Evolutionary conservation across 2,113 vertebrate genomes (phyloP).

Genomic region (Dipodomys spectabilis): DNA sequence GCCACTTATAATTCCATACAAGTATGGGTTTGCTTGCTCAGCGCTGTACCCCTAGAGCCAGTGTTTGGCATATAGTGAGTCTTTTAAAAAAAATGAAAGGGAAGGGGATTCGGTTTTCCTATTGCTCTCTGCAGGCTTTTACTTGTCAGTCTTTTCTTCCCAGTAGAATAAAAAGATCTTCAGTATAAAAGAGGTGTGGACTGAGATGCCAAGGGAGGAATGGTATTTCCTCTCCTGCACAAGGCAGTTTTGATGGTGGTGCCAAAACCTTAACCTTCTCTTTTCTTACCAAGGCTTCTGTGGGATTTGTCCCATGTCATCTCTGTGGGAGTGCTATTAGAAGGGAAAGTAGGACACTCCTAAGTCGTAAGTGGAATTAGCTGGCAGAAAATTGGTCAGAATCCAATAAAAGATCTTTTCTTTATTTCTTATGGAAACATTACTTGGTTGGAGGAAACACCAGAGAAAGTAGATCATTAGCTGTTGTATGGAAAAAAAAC

Average conservation of each 20-base stretch:
- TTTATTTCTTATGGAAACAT: constrained; percentile 61
- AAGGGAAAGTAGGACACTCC: constrained; percentile 54
- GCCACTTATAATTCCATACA: not conserved
- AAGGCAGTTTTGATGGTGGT: not conserved
- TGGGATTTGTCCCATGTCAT: constrained; percentile 12
- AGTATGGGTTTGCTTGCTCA: not conserved
- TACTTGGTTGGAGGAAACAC: constrained; percentile 41
- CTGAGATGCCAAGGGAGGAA: not conserved
- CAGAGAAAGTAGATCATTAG: not conserved
- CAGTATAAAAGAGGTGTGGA: not conserved
- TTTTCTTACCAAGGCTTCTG: constrained; percentile 32
- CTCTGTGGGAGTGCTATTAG: constrained; percentile 45
- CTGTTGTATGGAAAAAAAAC: not conserved
- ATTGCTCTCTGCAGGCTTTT: not conserved
- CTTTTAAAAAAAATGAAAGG: not conserved
- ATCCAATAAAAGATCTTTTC: constrained; percentile 51
- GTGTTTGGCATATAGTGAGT: not conserved
- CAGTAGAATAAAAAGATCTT: constrained; percentile 11
- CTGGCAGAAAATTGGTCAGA: constrained; percentile 52
- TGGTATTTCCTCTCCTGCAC: not conserved
- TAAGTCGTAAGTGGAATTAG: constrained; percentile 44
- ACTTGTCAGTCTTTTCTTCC: not conserved
- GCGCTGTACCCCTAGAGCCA: not conserved
- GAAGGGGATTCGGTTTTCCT: not conserved
- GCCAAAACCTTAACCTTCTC: constrained; percentile 20